phyloP scores from a whole-genome alignment of 2,888 invertebrate species.

The Perithous albicinctus region DNA sequence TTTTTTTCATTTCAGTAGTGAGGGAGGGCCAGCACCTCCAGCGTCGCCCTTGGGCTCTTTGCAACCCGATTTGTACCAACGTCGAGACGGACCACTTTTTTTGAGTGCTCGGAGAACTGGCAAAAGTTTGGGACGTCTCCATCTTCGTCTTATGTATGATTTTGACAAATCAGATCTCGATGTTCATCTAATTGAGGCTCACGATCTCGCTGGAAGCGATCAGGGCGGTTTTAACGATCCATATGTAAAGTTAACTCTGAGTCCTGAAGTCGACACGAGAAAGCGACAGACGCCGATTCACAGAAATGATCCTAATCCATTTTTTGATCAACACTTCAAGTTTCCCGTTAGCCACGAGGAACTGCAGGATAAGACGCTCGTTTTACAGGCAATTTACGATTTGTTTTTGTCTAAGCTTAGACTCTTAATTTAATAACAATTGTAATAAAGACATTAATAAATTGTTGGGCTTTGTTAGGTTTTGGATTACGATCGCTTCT shows the following conservation, averaged over 20 bases:
- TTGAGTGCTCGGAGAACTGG: constrained; percentile 88
- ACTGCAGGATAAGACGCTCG: constrained; percentile 91
- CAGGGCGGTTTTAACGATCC: constrained; percentile 96
- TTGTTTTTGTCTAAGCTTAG: neutral
- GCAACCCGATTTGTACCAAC: constrained; percentile 94
- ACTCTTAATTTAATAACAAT: neutral
- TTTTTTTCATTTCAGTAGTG: no score
- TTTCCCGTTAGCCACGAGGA: constrained; percentile 96
- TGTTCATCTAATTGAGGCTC: constrained; percentile 96
- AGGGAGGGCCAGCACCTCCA: constrained; percentile 85
- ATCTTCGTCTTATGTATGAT: constrained; percentile 94
- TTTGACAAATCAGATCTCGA: constrained; percentile 95
- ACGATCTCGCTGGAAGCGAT: constrained; percentile 93
- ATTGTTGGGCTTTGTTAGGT: constrained; percentile 80
- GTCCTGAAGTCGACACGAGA: constrained; percentile 94
- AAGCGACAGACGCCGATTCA: constrained; percentile 94
- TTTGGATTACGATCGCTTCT: constrained; percentile 90
- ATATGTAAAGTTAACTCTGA: constrained; percentile 91
- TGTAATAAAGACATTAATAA: neutral
- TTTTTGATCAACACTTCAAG: constrained; percentile 96
- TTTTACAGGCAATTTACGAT: constrained; percentile 88
- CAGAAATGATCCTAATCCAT: constrained; percentile 93
- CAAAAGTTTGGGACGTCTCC: constrained; percentile 92
- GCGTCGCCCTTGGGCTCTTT: constrained; percentile 91
- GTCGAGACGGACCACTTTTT: constrained; percentile 92